phyloP scores from a whole-genome alignment of 2,113 vertebrate genomes.

The Hydropotes inermis region DNA sequence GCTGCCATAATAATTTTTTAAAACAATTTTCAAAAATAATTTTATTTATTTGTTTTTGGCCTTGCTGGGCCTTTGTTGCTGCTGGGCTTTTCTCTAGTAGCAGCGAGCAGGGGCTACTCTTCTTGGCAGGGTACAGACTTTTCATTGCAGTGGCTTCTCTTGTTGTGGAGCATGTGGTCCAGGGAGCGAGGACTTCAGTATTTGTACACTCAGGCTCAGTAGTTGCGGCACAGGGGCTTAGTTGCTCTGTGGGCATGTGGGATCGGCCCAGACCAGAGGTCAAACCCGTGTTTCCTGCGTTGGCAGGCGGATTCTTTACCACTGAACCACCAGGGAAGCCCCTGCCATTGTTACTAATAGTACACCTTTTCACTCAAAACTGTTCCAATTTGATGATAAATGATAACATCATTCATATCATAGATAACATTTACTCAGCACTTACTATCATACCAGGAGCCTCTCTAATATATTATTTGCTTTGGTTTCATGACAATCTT shows the following conservation, averaged over 20 bases:
- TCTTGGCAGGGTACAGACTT: neutral
- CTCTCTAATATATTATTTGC: neutral
- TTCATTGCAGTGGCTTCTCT: neutral
- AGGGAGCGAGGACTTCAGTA: neutral
- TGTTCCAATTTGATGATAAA: neutral
- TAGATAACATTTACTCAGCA: neutral
- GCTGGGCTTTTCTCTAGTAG: neutral
- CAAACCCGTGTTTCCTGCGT: neutral
- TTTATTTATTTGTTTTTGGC: neutral
- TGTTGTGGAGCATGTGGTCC: neutral
- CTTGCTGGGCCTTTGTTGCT: neutral
- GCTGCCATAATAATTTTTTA: neutral
- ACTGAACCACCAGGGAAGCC: neutral
- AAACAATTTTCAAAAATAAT: neutral
- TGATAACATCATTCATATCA: neutral
- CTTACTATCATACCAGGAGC: neutral
- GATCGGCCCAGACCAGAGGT: neutral
- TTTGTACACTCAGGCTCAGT: rapidly evolving
- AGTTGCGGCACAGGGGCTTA: neutral
- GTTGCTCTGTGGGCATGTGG: neutral
- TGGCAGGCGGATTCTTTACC: neutral
- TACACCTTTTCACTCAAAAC: neutral
- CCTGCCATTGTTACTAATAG: neutral
- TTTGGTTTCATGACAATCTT: neutral
- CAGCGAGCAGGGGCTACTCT: rapidly evolving